Conservation (phyloP, 2,797 vertebrate species). For the Gallirallus australis region DNA sequence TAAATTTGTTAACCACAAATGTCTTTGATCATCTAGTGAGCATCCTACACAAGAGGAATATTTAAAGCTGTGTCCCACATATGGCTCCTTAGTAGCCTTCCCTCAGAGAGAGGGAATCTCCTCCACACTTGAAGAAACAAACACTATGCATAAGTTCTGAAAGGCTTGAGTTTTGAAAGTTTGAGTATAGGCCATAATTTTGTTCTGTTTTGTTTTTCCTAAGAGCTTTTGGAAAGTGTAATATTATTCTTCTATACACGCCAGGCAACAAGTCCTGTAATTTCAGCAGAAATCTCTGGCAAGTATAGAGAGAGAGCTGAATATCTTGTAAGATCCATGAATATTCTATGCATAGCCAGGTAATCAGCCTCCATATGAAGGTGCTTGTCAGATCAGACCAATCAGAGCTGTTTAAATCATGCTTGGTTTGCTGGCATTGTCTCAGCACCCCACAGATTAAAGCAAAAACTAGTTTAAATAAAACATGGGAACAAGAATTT, state of each 20-base stretch:
- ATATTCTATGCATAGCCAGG: slow-evolving; percentile 64
- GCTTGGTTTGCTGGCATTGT: slow-evolving; percentile 67
- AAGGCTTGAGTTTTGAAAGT: not conserved
- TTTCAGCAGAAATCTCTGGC: slow-evolving; percentile 35
- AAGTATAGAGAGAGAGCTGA: slow-evolving; percentile 30
- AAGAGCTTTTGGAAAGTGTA: not conserved
- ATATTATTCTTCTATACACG: not conserved
- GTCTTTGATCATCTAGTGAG: not conserved
- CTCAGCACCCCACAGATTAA: slow-evolving; percentile 58
- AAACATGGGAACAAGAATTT: slow-evolving; percentile 55
- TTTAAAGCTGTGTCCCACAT: slow-evolving; percentile 20
- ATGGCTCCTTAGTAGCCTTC: not conserved
- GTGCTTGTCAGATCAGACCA: slow-evolving; percentile 65
- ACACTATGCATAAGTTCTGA: not conserved
- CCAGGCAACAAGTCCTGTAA: slow-evolving; percentile 14
- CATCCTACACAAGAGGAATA: not conserved
- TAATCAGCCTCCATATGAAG: slow-evolving; percentile 64
- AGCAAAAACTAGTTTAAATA: slow-evolving; percentile 65
- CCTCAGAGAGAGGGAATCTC: not conserved
- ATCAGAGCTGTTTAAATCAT: slow-evolving; percentile 71
- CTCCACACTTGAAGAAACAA: not conserved
- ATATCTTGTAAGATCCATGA: slow-evolving; percentile 48
- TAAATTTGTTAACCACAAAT: not conserved
- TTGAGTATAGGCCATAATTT: not conserved
- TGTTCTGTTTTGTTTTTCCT: not conserved